A percentile compares a stretch with the other conserved stretches of the same genome.
These are phyloP conservation scores for Tautogolabrus adspersus DNA, from an alignment of 2,113 vertebrate species.

Conservation along the genomic window DNA sequence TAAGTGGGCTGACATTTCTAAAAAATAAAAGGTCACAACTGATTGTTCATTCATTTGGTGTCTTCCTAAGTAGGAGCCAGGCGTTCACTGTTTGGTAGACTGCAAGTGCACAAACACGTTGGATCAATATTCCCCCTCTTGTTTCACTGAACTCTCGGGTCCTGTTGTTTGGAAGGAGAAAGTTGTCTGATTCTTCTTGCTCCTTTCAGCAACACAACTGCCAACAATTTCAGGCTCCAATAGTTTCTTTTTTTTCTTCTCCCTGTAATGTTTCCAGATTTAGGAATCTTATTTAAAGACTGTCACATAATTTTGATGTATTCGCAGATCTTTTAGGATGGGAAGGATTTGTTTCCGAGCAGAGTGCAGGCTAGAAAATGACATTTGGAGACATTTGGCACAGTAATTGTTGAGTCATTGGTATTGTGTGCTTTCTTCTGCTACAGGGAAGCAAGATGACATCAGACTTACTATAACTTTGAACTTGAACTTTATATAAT, in stretches of 20 bases:
- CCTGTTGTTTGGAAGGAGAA: constrained; percentile 6
- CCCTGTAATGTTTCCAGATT: constrained; percentile 8
- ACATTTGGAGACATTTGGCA: constrained; percentile 15
- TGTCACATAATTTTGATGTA: constrained; percentile 3
- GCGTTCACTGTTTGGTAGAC: constrained; percentile 35
- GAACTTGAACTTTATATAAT: no score
- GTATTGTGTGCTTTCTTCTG: constrained; percentile 2
- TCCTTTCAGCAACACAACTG: constrained; percentile 6
- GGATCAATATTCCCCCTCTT: constrained; percentile 48
- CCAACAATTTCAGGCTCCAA: background rate
- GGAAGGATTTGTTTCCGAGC: constrained; percentile 1
- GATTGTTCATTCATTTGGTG: constrained; percentile 39
- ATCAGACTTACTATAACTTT: no score
- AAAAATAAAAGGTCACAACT: constrained; percentile 12
- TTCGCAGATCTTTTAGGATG: constrained; percentile 13
- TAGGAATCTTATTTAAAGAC: constrained; percentile 1
- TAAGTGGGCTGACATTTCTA: background rate
- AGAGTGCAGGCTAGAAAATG: background rate
- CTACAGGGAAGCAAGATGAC: background rate
- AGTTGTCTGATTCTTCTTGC: background rate
- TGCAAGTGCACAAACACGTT: constrained; percentile 26
- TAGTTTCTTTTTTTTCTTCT: background rate
- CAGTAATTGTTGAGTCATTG: constrained; percentile 23
- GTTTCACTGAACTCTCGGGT: constrained; percentile 4
- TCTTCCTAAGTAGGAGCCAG: constrained; percentile 24